phyloP scores from a whole-genome alignment of 1,140 invertebrate species.

The Helicoverpa zea region DNA sequence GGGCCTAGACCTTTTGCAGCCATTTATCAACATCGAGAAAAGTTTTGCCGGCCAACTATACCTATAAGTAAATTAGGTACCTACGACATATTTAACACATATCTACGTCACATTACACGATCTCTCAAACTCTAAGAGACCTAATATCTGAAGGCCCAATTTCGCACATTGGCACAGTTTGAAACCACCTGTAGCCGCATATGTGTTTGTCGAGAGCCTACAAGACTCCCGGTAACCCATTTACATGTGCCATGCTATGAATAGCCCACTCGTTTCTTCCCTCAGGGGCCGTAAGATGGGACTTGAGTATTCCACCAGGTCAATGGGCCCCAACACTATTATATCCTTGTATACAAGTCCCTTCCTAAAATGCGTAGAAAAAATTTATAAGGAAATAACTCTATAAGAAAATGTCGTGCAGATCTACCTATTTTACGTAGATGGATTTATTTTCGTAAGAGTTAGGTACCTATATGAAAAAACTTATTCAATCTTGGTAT shows the following conservation, averaged over 20 bases:
- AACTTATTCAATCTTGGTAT: too few species aligned
- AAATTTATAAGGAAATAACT: background rate
- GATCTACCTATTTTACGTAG: background rate
- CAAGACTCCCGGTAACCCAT: conserved; percentile 31
- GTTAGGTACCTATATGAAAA: too few species aligned
- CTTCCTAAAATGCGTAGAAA: background rate
- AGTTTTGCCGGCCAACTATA: too few species aligned
- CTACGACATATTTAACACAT: too few species aligned
- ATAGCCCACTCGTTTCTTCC: conserved; percentile 24
- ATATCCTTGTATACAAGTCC: conserved; percentile 4
- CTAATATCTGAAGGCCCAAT: background rate
- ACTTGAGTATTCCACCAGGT: conserved; percentile 16
- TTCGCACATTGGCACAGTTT: conserved; percentile 20
- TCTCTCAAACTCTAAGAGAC: background rate
- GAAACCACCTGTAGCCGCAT: conserved; percentile 16
- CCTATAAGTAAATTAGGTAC: too few species aligned
- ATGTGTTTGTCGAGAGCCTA: conserved; percentile 25
- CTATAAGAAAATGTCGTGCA: background rate
- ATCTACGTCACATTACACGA: background rate
- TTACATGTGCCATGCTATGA: conserved; percentile 28
- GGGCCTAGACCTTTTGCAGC: too few species aligned
- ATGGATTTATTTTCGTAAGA: too few species aligned
- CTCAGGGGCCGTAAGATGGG: background rate
- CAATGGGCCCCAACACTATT: conserved; percentile 9
- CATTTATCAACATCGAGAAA: too few species aligned